These are phyloP conservation scores for Matsumurasca onukii DNA, from an alignment of 1,140 invertebrate genomes.

Conservation along the genomic window DNA sequence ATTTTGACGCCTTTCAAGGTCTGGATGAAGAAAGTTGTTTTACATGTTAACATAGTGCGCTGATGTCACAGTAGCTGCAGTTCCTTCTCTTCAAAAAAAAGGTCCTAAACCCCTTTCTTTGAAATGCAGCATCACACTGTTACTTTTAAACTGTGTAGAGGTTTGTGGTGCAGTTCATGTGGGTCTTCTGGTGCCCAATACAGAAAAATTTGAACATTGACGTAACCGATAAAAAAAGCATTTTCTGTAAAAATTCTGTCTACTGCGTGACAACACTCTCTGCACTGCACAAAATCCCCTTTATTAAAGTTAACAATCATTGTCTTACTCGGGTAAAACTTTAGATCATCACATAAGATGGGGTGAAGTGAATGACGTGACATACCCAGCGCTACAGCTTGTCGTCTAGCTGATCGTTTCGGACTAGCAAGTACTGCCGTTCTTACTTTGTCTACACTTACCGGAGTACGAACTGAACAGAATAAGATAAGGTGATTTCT, in stretches of 20 bases:
- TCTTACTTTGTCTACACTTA: slow-evolving; percentile 36
- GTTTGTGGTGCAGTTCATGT: neutral
- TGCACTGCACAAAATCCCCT: slow-evolving; percentile 11
- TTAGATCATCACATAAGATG: neutral
- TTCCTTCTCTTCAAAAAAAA: too few species aligned
- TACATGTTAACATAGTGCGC: too few species aligned
- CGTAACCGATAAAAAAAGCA: slow-evolving; percentile 39
- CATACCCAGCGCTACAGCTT: slow-evolving; percentile 22
- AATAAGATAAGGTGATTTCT: slow-evolving; percentile 31
- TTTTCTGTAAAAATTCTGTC: slow-evolving; percentile 18
- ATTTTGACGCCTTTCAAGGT: too few species aligned
- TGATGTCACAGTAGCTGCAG: too few species aligned
- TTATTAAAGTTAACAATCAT: slow-evolving; percentile 14
- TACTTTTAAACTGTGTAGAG: neutral
- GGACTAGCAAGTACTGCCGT: slow-evolving; percentile 26
- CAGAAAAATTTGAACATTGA: slow-evolving; percentile 46
- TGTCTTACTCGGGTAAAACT: slow-evolving; percentile 8
- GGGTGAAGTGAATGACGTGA: slow-evolving; percentile 11
- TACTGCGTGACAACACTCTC: slow-evolving; percentile 12
- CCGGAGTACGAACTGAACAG: slow-evolving; percentile 33
- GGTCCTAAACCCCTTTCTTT: too few species aligned
- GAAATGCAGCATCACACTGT: too few species aligned
- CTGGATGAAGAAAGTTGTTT: too few species aligned
- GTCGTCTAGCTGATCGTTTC: slow-evolving; percentile 17
- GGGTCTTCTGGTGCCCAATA: too few species aligned